phyloP scores from a whole-genome alignment of 2,113 vertebrate species.

The Pseudorhombus dupliciocellatus region DNA sequence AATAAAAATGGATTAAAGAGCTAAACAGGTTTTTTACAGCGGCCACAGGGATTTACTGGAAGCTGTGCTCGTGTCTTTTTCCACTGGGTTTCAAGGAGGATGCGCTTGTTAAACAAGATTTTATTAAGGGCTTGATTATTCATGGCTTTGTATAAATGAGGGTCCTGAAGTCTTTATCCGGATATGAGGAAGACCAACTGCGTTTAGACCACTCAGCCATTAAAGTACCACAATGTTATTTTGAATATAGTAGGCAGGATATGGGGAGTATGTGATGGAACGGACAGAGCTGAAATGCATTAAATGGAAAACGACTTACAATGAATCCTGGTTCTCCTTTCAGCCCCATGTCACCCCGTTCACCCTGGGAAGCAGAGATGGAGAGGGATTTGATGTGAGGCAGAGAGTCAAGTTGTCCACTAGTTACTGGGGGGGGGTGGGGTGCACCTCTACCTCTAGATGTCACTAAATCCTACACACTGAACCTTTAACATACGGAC shows the following conservation, averaged over 20 bases:
- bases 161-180: not conserved
- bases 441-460: not conserved
- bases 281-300: not conserved
- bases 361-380: conserved; percentile 83
- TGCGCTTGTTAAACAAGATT: conserved; percentile 3
- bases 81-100: conserved; percentile 27
- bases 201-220: not conserved
- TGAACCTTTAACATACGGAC: not conserved
- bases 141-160: conserved; percentile 19
- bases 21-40: conserved; percentile 2
- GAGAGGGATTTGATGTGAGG: not conserved
- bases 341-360: conserved; percentile 86
- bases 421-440: not conserved
- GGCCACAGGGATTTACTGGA: conserved; percentile 2
- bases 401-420: not conserved
- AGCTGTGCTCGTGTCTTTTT: conserved; percentile 22
- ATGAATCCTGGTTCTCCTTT: conserved; percentile 87
- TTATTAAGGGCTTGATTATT: not conserved
- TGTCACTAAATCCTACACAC: too few relatives aligned
- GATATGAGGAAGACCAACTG: not conserved
- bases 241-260: too few relatives aligned
- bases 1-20: conserved; percentile 43
- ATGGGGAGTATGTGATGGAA: too few relatives aligned
- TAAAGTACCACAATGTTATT: too few relatives aligned
- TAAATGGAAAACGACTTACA: conserved; percentile 80